Conservation (phyloP, 2,797 vertebrate species). For the Betta splendens region DNA sequence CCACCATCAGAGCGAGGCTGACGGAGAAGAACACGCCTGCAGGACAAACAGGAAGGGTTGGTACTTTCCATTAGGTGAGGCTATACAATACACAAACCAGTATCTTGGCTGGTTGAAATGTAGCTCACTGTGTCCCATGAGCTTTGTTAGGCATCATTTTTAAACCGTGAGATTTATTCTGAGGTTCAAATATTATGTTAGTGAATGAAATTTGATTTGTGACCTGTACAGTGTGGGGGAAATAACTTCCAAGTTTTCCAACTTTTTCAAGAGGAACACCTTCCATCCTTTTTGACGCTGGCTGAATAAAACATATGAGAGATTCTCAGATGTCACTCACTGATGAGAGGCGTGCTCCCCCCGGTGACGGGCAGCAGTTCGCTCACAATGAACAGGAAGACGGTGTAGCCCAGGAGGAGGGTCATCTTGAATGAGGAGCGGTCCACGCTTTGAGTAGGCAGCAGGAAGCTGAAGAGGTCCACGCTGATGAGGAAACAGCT, state of each 20-base stretch:
- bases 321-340: conserved; percentile 59
- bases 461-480: conserved; percentile 84
- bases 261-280: no score
- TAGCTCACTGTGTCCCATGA: no score
- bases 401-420: conserved; percentile 81
- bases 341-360: conserved; percentile 76
- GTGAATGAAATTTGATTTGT: no score
- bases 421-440: conserved; percentile 84
- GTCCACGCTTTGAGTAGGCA: conserved; percentile 76
- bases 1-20: conserved; percentile 78
- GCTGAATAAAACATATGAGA: no score
- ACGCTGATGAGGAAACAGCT: conserved; percentile 83
- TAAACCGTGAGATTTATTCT: no score
- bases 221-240: no score
- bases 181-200: no score
- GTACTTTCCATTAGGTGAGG: background rate
- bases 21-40: conserved; percentile 74
- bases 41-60: conserved; percentile 10
- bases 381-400: conserved; percentile 84
- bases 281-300: background rate
- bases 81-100: background rate
- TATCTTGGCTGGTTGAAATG: no score
- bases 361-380: conserved; percentile 78
- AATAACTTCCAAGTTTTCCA: no score
- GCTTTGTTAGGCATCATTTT: no score